Evolutionary conservation across 2,888 invertebrate species (phyloP).

Genomic region (Diachrysia chrysitis): DNA sequence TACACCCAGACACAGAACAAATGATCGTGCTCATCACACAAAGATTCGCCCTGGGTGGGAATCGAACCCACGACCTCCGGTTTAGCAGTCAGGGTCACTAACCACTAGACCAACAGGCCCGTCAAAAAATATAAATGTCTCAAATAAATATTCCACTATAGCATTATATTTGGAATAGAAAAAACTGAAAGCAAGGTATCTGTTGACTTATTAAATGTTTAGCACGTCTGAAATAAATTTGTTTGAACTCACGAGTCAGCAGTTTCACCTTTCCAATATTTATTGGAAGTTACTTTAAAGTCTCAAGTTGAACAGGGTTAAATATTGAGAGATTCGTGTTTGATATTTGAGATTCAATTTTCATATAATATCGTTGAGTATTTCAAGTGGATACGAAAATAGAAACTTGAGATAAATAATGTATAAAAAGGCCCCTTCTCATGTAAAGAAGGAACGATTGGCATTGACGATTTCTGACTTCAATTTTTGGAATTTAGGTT

Average conservation of each 20-base stretch:
- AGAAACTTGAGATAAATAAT: no score
- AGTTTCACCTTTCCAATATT: conserved; percentile 35
- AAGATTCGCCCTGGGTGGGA: no score
- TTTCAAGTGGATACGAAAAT: not conserved
- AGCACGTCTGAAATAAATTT: conserved; percentile 43
- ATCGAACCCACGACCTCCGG: no score
- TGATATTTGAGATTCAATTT: conserved; percentile 24
- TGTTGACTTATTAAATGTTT: conserved; percentile 36
- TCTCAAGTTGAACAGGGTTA: conserved; percentile 25
- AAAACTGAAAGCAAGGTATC: conserved; percentile 26
- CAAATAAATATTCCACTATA: conserved; percentile 15
- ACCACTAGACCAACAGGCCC: no score
- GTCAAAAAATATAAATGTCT: not conserved
- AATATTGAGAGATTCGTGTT: conserved; percentile 19
- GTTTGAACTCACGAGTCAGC: conserved; percentile 41
- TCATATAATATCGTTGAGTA: conserved; percentile 13
- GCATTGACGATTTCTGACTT: no score
- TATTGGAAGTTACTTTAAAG: conserved; percentile 37
- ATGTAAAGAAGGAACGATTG: no score
- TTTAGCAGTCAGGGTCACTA: no score
- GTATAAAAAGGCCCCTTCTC: no score
- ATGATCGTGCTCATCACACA: no score
- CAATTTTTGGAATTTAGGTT: no score
- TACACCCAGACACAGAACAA: no score
- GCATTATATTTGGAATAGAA: conserved; percentile 15